These are phyloP conservation scores for Capricornis sumatraensis DNA, from an alignment of 2,113 vertebrate species.

Conservation along the genomic window DNA sequence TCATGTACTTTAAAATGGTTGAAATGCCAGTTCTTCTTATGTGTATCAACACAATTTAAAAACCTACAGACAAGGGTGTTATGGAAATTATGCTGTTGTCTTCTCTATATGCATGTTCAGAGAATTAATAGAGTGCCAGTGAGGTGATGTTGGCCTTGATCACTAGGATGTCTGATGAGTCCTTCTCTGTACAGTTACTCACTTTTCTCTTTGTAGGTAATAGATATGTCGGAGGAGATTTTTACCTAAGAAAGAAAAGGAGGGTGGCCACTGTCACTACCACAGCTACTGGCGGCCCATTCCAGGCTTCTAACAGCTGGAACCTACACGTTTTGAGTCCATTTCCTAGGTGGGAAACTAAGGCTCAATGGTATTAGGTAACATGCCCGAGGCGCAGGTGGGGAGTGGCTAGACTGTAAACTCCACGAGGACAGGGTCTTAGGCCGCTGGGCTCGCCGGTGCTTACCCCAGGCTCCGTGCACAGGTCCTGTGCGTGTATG, in stretches of 20 bases:
- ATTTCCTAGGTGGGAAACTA: not conserved
- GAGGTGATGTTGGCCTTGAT: not conserved
- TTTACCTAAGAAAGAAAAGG: not conserved
- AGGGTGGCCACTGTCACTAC: fast-evolving
- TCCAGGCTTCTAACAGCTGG: not conserved
- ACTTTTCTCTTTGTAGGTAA: not conserved
- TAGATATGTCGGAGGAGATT: not conserved
- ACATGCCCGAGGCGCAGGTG: not conserved
- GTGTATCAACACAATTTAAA: not conserved
- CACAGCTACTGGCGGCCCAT: fast-evolving
- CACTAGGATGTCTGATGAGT: not conserved
- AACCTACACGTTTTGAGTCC: not conserved
- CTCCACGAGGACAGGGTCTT: fast-evolving
- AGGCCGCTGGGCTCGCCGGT: fast-evolving
- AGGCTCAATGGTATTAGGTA: not conserved
- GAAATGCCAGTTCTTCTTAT: not conserved
- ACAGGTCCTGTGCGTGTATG: fast-evolving
- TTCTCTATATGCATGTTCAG: not conserved
- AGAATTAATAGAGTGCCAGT: not conserved
- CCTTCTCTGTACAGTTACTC: fast-evolving
- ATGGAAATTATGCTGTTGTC: not conserved
- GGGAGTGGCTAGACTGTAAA: not conserved
- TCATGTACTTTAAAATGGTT: not conserved
- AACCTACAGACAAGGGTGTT: not conserved
- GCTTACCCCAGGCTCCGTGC: fast-evolving